Evolutionary conservation across 2,888 invertebrate genomes (phyloP), one percentile per base, ranked within the genome.

Genomic region (Ischnura elegans): DNA sequence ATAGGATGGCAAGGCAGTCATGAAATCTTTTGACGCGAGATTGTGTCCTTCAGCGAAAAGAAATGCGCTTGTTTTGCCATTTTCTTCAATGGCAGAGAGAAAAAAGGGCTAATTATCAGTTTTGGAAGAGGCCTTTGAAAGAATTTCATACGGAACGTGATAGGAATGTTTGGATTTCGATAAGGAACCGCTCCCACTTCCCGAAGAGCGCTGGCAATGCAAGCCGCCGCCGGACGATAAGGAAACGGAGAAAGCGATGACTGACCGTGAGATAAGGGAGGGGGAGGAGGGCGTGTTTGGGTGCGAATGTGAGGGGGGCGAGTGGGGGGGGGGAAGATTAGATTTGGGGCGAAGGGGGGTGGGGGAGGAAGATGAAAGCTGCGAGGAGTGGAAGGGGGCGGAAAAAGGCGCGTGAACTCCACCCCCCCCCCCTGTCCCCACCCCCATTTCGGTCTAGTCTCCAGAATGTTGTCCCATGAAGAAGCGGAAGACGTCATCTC

Each of bases 401-500:
- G 61, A n/a, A n/a, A 36, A 16, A n/a, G 76, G 76, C 76, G 76
- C 29, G 66, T n/a, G n/a, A n/a, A n/a, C n/a, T n/a, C n/a, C n/a
- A n/a, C n/a, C n/a, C n/a, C n/a, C n/a, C n/a, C n/a, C n/a, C n/a
- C n/a, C n/a, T n/a, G n/a, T n/a, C n/a, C 29, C 66, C 29, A 36
- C n/a, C 25, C 16, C 25, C n/a, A 6, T 36, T 76, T 8, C 76
- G 2, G 3, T 4, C 13, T 10, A 36, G 36, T 8, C 36, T 36
- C 36, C 10, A 61, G 36, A 76, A 76, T 76, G 76, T 36, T 21
- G 2, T 21, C 36, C 76, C 36, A 6, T 76, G 76, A 76, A 36
- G 76, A 36, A 76, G 76, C 76, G 76, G 36, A 36, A 76, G 76
- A 36, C 36, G 76, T 76, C 76, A 76, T 76, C 36, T 76, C 36